These are phyloP conservation scores for Tricholauxania praeusta DNA, from an alignment of 2,888 invertebrate species.

Conservation along the genomic window DNA sequence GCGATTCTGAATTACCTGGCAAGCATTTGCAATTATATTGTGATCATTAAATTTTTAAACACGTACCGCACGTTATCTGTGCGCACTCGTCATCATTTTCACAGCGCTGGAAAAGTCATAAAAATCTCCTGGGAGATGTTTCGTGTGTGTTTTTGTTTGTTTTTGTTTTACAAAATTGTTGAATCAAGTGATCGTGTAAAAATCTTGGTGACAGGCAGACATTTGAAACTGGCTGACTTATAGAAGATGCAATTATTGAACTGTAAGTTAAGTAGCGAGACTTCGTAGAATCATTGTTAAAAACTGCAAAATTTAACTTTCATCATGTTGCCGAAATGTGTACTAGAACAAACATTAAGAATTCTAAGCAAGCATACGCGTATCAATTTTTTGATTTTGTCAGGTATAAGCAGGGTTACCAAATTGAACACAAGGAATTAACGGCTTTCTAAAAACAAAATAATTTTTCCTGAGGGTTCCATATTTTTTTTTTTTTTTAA, in stretches of 20 bases:
- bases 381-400: too few species aligned
- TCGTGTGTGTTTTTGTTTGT: slow-evolving; percentile 49
- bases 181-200: slow-evolving; percentile 16
- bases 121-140: slow-evolving; percentile 61
- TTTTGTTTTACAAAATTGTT: slow-evolving; percentile 45
- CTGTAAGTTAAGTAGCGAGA: too few species aligned
- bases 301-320: too few species aligned
- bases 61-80: slow-evolving; percentile 56
- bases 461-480: too few species aligned
- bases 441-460: too few species aligned
- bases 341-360: too few species aligned
- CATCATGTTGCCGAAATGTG: too few species aligned
- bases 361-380: too few species aligned
- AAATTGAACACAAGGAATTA: too few species aligned
- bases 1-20: slow-evolving; percentile 47
- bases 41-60: slow-evolving; percentile 65
- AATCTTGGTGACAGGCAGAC: not conserved
- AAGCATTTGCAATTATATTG: slow-evolving; percentile 63
- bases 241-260: slow-evolving; percentile 7
- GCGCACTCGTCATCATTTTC: slow-evolving; percentile 37
- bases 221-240: not conserved
- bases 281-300: too few species aligned
- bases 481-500: too few species aligned
- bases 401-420: too few species aligned
- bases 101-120: slow-evolving; percentile 49